These are phyloP conservation scores for Avahi laniger DNA, from an alignment of 2,797 vertebrate genomes.

Conservation along the genomic window DNA sequence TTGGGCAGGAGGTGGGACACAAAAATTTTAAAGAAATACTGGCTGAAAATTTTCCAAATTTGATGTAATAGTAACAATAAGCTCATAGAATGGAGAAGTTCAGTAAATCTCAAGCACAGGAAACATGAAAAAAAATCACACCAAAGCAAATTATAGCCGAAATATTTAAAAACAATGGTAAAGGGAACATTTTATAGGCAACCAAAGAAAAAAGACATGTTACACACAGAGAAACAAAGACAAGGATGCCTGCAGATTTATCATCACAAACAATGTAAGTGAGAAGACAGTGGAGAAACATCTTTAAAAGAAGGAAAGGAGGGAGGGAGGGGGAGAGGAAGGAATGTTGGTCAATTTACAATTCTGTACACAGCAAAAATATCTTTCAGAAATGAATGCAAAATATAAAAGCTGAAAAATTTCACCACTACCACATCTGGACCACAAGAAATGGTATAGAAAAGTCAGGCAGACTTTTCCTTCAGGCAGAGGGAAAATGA, in stretches of 20 bases:
- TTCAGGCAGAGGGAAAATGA: not conserved
- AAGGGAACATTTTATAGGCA: not conserved
- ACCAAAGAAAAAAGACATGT: not conserved
- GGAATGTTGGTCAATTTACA: not conserved
- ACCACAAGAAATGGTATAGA: not conserved
- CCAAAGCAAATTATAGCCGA: not conserved
- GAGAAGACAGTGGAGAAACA: not conserved
- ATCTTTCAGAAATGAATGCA: not conserved
- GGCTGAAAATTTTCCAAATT: not conserved
- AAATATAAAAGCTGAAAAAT: not conserved
- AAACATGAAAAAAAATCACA: not conserved
- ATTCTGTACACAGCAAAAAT: not conserved
- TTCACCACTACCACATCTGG: not conserved
- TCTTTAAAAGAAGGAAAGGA: not conserved
- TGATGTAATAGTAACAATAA: not conserved
- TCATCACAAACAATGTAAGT: not conserved
- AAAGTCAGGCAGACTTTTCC: not conserved
- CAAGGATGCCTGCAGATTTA: not conserved
- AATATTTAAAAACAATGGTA: not conserved
- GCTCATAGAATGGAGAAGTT: not conserved
- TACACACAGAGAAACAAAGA: not conserved
- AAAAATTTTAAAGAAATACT: not conserved
- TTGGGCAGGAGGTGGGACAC: rapidly evolving
- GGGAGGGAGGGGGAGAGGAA: not conserved
- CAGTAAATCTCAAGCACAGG: not conserved